These are phyloP conservation scores for Megalurothrips usitatus DNA, from an alignment of 2,888 invertebrate genomes.

Conservation along the genomic window DNA sequence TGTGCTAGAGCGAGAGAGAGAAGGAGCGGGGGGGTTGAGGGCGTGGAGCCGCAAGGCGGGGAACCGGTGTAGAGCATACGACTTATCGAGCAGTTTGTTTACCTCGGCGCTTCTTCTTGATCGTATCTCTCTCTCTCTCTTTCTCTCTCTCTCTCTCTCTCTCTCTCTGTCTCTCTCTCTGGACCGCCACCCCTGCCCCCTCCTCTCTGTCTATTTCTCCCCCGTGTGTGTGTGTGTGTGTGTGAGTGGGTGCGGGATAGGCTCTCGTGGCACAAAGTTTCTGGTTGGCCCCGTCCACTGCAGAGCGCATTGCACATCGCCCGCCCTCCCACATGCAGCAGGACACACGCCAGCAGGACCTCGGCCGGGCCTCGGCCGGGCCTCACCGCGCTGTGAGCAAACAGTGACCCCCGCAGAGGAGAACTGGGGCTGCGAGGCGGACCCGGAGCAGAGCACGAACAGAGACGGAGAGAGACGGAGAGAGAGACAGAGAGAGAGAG, in stretches of 20 bases:
- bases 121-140: not conserved
- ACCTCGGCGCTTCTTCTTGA: constrained; percentile 8
- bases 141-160: not conserved
- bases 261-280: not conserved
- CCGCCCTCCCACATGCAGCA: too few species aligned
- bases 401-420: too few species aligned
- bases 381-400: too few species aligned
- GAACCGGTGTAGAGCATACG: not conserved
- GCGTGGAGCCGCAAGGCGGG: not conserved
- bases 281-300: not conserved
- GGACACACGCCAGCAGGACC: too few species aligned
- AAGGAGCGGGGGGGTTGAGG: not conserved
- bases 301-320: not conserved
- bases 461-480: too few species aligned
- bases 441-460: too few species aligned
- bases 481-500: not conserved
- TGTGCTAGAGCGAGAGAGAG: not conserved
- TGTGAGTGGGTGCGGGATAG: not conserved
- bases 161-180: constrained; percentile 6
- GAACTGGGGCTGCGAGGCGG: too few species aligned
- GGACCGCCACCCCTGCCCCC: too few species aligned
- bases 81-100: constrained; percentile 20
- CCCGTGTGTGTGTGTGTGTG: not conserved
- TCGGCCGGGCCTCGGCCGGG: too few species aligned
- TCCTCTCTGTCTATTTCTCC: constrained; percentile 7